Evolutionary conservation across 2,113 vertebrate genomes (phyloP).

Genomic region (Eurystomus gularis): DNA sequence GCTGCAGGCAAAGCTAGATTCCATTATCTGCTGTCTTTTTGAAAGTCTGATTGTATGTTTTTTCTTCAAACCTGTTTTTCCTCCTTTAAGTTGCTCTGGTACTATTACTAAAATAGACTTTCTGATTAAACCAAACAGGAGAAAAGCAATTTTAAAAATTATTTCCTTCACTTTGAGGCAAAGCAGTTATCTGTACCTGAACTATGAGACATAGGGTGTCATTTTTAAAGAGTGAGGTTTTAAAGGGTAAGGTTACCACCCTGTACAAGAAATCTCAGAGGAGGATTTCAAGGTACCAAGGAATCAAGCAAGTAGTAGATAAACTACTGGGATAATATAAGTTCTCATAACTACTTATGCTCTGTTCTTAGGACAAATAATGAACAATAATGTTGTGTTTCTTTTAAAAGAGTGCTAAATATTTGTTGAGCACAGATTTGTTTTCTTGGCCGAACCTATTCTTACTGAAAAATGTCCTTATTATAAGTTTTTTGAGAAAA

Average conservation of each 20-base stretch:
- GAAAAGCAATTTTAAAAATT: neutral
- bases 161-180: neutral
- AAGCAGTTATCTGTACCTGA: neutral
- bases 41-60: neutral
- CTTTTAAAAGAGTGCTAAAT: neutral
- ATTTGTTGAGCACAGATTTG: no score
- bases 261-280: neutral
- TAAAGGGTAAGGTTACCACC: no score
- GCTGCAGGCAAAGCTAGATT: neutral
- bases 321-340: neutral
- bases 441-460: neutral
- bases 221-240: no score
- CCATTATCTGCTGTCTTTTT: neutral
- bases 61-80: neutral
- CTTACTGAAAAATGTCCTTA: neutral
- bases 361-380: neutral
- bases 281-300: neutral
- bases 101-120: neutral
- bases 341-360: neutral
- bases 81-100: neutral
- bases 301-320: neutral
- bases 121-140: neutral
- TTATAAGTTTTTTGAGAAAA: neutral
- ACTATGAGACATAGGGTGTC: neutral
- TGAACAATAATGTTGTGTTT: neutral